Percentiles rank a stretch among this genome's conserved stretches.
Evolutionary conservation across 2,797 vertebrate genomes (phyloP).

Genomic region (Lithobates pipiens): DNA sequence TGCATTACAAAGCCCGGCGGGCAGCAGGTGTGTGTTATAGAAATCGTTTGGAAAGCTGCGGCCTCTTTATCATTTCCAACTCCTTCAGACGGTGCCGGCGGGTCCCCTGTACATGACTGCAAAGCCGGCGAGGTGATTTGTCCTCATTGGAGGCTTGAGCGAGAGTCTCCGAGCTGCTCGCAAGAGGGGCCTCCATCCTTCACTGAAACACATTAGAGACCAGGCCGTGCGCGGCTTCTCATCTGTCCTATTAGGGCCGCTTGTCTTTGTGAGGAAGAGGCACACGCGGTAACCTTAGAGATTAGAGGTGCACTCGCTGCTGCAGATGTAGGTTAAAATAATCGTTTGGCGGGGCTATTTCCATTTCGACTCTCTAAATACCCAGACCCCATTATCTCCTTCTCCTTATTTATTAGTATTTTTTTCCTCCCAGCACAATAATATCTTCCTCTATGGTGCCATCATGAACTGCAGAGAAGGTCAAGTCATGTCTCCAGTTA

Average conservation of each 20-base stretch:
- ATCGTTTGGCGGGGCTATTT: slow-evolving; percentile 29
- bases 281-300: slow-evolving; percentile 47
- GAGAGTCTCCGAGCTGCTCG: slow-evolving; percentile 47
- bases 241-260: slow-evolving; percentile 56
- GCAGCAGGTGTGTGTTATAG: slow-evolving; percentile 56
- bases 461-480: no score
- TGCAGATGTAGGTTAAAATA: slow-evolving; percentile 25
- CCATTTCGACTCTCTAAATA: slow-evolving; percentile 31
- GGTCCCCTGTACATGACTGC: slow-evolving; percentile 58
- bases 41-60: slow-evolving; percentile 56
- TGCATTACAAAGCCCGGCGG: slow-evolving; percentile 50
- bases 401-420: not conserved
- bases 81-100: slow-evolving; percentile 49
- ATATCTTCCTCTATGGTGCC: not conserved
- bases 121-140: slow-evolving; percentile 59
- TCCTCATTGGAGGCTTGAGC: slow-evolving; percentile 57
- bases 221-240: slow-evolving; percentile 50
- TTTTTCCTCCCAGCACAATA: not conserved
- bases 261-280: slow-evolving; percentile 28
- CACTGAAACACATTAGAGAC: slow-evolving; percentile 54
- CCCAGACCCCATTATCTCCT: not conserved
- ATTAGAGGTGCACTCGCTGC: slow-evolving; percentile 39
- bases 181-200: slow-evolving; percentile 53
- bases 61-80: slow-evolving; percentile 58
- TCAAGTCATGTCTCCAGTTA: no score